Evolutionary conservation across 2,113 vertebrate genomes (phyloP).

Genomic region (Rallus limicola): DNA sequence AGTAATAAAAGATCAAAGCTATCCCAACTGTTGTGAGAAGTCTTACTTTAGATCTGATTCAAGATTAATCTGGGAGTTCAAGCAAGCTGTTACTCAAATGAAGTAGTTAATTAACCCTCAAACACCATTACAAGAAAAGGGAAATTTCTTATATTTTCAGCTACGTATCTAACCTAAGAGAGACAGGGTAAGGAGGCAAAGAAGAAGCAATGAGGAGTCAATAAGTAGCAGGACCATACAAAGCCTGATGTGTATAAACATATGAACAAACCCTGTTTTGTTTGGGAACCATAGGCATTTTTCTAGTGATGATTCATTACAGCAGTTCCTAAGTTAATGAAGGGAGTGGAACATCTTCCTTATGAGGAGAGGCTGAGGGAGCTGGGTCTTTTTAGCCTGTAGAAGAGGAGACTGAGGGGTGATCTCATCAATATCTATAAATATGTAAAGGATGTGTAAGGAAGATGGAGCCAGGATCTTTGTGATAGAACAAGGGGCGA

Average conservation of each 20-base stretch:
- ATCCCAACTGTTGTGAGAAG: not conserved
- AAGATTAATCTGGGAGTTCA: not conserved
- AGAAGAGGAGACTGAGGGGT: no score
- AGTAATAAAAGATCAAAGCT: not conserved
- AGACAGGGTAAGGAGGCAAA: fast-evolving
- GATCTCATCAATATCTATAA: no score
- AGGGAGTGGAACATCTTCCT: no score
- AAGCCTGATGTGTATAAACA: not conserved
- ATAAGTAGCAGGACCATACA: not conserved
- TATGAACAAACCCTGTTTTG: not conserved
- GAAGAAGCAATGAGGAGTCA: not conserved
- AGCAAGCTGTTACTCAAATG: not conserved
- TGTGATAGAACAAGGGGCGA: no score
- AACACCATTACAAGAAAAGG: not conserved
- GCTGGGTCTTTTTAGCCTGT: no score
- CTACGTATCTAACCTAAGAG: not conserved
- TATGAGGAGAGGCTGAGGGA: no score
- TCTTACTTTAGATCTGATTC: not conserved
- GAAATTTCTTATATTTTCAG: not conserved
- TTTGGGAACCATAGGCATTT: not conserved
- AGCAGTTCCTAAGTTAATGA: not conserved
- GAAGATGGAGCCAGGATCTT: no score
- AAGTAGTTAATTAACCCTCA: not conserved
- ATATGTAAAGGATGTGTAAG: no score
- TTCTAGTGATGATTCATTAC: not conserved